Percentiles rank a stretch among this genome's conserved stretches.
phyloP scores from a whole-genome alignment of 1,140 invertebrate genomes.

The Scaptomyza montana region DNA sequence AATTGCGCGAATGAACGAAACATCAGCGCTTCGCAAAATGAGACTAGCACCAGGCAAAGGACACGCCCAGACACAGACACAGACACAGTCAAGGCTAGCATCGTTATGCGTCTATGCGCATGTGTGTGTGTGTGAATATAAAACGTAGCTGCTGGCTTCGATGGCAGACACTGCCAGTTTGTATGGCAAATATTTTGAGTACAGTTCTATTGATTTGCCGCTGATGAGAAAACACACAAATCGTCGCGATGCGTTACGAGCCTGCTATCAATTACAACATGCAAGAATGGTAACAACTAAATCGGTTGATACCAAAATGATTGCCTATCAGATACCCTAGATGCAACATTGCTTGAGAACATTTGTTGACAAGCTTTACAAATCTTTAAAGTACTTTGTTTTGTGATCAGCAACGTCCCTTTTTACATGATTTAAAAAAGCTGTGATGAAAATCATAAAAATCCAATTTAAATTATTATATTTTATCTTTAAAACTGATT shows the following conservation, averaged over 20 bases:
- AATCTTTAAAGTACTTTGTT: too few species aligned
- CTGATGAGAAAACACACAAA: conserved; percentile 34
- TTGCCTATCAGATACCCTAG: not conserved
- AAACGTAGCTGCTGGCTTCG: conserved; percentile 2
- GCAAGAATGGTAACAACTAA: conserved; percentile 34
- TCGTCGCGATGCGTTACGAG: conserved; percentile 38
- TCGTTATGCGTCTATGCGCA: conserved; percentile 19
- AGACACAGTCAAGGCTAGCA: conserved; percentile 22
- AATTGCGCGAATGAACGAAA: conserved; percentile 72
- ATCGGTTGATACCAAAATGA: not conserved
- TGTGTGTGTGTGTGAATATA: not conserved
- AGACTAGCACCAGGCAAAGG: conserved; percentile 39
- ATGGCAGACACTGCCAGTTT: conserved; percentile 11
- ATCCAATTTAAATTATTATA: too few species aligned
- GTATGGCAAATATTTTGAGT: conserved; percentile 29
- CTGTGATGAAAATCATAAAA: too few species aligned
- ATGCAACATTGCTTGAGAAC: not conserved
- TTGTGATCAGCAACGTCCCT: not conserved
- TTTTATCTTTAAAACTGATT: too few species aligned
- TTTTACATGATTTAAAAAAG: not conserved
- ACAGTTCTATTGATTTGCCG: conserved; percentile 46
- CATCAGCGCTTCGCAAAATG: conserved; percentile 53
- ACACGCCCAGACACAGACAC: conserved; percentile 2
- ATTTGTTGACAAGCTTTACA: too few species aligned
- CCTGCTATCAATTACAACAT: conserved; percentile 43